Base-by-base conservation (phyloP, 1,140 invertebrate species). In the Drosophila pachea region DNA sequence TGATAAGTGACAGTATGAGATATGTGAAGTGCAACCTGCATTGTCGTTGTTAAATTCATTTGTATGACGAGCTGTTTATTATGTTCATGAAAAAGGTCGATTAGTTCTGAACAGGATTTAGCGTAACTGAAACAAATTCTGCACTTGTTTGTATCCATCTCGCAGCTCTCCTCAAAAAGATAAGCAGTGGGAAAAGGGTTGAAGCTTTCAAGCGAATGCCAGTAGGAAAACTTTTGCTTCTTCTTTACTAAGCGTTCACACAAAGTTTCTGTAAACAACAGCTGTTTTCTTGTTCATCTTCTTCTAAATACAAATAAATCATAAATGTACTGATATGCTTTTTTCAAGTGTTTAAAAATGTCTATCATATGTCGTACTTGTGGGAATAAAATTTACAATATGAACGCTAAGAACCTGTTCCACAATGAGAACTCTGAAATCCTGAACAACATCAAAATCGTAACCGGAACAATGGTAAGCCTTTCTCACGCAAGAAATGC, bases 371-470 rank as follows among this genome's bases (percentile, higher is more conserved):
- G 78, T 42, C 75, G 78, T 29, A 78, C 68, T 12, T 83, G 79
- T 16, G 75, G 16, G 16, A 63, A 49, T 14, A 45, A 76, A n/a
- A 84, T 84, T 31, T 83, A 84, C n/a, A 76, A 78, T 5, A 53
- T 40, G 4, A 76, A 75, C 12, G 65, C 81, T 4, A 79, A 68
- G 7, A 76, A 84, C 68, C 69, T 84, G 4, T 84, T 84, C 16
- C 22, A 59, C 2, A 29, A n/a, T 0, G 55, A 74, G 7, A 79
- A 76, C 47, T 52, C 50, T 4, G 42, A 55, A 42, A 14, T 76
- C 7, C 42, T 84, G 16, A 14, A 50, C 35, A 65, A 79, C 36
- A 56, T 84, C 33, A 7, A 60, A 48, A 40, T 66, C 8, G 16
- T 84, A 5, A 22, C 60, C 35, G 81, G 76, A 6, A 62, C 48